These are phyloP conservation scores for Eurytoma californica DNA, from an alignment of 2,888 invertebrate species.

Conservation along the genomic window DNA sequence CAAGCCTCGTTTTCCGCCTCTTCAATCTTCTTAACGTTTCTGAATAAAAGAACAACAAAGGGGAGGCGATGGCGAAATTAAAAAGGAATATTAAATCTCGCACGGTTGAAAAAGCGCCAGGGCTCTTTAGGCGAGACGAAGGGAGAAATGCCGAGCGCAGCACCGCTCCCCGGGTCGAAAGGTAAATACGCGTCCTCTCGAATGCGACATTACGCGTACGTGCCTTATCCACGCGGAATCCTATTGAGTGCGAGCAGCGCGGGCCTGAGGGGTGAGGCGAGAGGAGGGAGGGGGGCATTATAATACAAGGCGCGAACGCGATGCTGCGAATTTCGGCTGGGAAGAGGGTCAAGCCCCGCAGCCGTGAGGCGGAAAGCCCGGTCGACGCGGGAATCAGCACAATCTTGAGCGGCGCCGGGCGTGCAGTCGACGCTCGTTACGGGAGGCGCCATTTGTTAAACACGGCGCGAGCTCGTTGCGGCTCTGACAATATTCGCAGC, in stretches of 20 bases:
- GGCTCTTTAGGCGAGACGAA: background rate
- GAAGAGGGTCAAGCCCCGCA: background rate
- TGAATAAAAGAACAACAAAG: too few species aligned
- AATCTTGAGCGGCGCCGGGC: conserved; percentile 23
- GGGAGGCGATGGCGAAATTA: too few species aligned
- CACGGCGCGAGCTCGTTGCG: background rate
- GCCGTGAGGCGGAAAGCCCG: background rate
- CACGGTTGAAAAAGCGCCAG: too few species aligned
- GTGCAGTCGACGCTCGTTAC: background rate
- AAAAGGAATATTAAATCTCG: too few species aligned
- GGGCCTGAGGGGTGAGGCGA: conserved; percentile 19
- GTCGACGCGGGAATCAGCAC: conserved; percentile 32
- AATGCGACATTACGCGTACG: conserved; percentile 42
- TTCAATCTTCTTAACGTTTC: too few species aligned
- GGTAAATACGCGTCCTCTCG: conserved; percentile 54
- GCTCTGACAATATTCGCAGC: too few species aligned
- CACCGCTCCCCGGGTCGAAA: conserved; percentile 32
- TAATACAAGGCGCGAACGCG: conserved; percentile 25
- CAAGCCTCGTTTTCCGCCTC: too few species aligned
- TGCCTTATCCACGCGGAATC: conserved; percentile 30
- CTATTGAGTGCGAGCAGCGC: background rate
- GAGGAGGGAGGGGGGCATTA: background rate
- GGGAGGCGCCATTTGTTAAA: conserved; percentile 2
- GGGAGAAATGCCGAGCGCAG: background rate
- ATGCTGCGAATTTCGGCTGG: conserved; percentile 40